Percentiles rank a stretch among this genome's conserved stretches.
Evolutionary conservation across 2,888 invertebrate genomes (phyloP).

Genomic region (Thumatha senex): DNA sequence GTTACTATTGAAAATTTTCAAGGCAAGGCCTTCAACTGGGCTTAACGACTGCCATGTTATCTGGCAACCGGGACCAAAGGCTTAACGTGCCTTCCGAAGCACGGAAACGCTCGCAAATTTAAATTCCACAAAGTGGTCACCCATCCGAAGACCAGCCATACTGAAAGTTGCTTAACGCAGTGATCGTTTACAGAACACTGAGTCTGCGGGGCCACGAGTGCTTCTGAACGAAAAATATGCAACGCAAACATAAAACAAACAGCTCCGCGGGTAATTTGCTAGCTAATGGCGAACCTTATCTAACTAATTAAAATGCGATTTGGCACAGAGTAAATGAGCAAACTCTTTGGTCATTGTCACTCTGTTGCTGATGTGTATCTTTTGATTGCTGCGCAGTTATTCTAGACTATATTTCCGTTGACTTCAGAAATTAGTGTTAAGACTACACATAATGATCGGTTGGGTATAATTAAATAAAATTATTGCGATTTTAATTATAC

Average conservation of each 20-base stretch:
- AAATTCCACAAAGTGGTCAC: too few species aligned
- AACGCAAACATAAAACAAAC: constrained; percentile 76
- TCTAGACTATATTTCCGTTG: constrained; percentile 27
- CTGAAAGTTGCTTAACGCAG: too few species aligned
- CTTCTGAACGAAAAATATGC: too few species aligned
- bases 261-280: constrained; percentile 70
- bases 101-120: too few species aligned
- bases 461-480: constrained; percentile 36
- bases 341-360: constrained; percentile 61
- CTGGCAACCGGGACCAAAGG: too few species aligned
- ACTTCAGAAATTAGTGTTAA: constrained; percentile 47
- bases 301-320: constrained; percentile 81
- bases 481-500: constrained; percentile 26
- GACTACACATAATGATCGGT: constrained; percentile 40
- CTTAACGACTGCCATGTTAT: too few species aligned
- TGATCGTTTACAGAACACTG: too few species aligned
- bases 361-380: constrained; percentile 63
- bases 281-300: constrained; percentile 72
- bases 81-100: too few species aligned
- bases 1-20: too few species aligned
- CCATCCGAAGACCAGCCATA: too few species aligned
- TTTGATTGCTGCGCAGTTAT: constrained; percentile 44
- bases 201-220: too few species aligned
- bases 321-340: constrained; percentile 57
- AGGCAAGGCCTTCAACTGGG: too few species aligned